Evolutionary conservation across 2,888 invertebrate species (phyloP).

Genomic region (Pyrochroa serraticornis): DNA sequence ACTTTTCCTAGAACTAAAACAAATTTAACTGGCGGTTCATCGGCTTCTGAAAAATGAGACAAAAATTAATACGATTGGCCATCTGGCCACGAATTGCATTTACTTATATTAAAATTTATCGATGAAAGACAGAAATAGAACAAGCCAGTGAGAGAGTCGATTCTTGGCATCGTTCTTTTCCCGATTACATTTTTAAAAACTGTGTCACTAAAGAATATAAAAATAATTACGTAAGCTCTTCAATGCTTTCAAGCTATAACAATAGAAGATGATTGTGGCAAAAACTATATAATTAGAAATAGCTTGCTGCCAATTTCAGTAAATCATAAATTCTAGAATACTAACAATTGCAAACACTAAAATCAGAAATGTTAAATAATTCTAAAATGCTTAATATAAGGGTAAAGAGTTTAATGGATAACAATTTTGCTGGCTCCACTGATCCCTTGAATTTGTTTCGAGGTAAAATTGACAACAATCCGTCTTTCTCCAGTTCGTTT

Average conservation of each 20-base stretch:
- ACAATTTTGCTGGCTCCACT: conserved; percentile 61
- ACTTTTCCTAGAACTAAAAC: too few relatives aligned
- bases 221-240: neutral
- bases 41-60: too few relatives aligned
- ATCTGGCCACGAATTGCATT: neutral
- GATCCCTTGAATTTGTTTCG: conserved; percentile 69
- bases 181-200: neutral
- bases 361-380: too few relatives aligned
- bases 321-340: too few relatives aligned
- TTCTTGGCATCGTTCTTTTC: conserved; percentile 37
- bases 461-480: conserved; percentile 70
- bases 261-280: too few relatives aligned
- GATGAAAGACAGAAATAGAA: neutral
- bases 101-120: neutral
- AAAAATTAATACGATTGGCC: too few relatives aligned
- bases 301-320: too few relatives aligned
- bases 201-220: neutral
- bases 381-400: conserved; percentile 34
- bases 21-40: too few relatives aligned
- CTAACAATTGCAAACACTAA: too few relatives aligned
- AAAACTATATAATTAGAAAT: too few relatives aligned
- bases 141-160: conserved; percentile 16
- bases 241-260: neutral
- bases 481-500: conserved; percentile 66
- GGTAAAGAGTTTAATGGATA: conserved; percentile 42